Conservation (phyloP, 2,797 vertebrate genomes). For the Micropoecilia bifurca region DNA sequence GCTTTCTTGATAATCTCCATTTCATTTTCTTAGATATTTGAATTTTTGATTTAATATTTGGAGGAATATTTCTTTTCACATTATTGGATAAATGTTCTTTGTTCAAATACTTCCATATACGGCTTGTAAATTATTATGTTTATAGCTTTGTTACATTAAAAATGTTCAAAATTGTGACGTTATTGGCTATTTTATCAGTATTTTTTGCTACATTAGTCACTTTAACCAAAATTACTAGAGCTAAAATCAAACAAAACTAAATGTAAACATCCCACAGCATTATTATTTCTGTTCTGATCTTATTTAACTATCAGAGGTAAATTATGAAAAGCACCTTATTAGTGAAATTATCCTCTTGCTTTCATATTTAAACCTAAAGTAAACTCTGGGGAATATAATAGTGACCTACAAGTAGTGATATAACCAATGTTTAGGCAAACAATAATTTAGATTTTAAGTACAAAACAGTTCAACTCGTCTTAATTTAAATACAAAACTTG, state of each 20-base stretch:
- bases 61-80: conserved; percentile 1
- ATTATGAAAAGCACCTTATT: conserved; percentile 33
- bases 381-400: conserved; percentile 34
- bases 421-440: not conserved
- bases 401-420: conserved; percentile 36
- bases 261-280: conserved; percentile 48
- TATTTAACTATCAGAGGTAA: conserved; percentile 1
- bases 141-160: not conserved
- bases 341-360: conserved; percentile 41
- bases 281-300: conserved; percentile 42
- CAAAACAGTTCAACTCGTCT: conserved; percentile 1
- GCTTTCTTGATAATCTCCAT: not conserved
- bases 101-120: not conserved
- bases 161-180: not conserved
- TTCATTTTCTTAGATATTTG: not conserved
- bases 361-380: conserved; percentile 25
- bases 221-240: conserved; percentile 6
- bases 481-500: not conserved
- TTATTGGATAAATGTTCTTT: not conserved
- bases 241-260: conserved; percentile 6
- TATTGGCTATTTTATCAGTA: not conserved
- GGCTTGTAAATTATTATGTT: not conserved
- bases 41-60: not conserved
- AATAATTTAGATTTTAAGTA: conserved; percentile 8
- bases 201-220: not conserved